Percentiles rank a stretch among this genome's conserved stretches.
Conservation (phyloP, 2,888 invertebrate genomes). For the Ctena decussata region DNA sequence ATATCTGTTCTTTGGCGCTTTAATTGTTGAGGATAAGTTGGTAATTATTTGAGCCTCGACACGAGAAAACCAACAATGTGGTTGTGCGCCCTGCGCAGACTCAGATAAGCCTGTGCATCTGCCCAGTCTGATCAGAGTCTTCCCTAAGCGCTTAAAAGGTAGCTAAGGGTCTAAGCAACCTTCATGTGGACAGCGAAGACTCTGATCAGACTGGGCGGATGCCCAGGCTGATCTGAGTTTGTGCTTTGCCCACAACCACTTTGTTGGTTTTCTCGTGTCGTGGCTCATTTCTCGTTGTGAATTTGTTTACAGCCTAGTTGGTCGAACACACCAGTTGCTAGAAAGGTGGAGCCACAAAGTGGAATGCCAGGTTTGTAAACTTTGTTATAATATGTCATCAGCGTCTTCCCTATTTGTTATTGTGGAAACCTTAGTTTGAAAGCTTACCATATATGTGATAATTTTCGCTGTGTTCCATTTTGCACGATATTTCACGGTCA, state of each 20-base stretch:
- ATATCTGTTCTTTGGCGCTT: no score
- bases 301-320: neutral
- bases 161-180: neutral
- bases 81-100: no score
- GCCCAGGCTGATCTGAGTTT: no score
- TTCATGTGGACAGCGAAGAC: no score
- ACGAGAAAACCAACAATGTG: no score
- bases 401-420: neutral
- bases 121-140: neutral
- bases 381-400: neutral
- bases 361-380: conserved; percentile 28
- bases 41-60: no score
- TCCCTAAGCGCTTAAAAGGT: neutral
- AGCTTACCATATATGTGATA: neutral
- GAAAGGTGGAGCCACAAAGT: conserved; percentile 8
- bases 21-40: no score
- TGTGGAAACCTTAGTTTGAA: neutral
- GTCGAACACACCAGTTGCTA: neutral
- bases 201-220: no score
- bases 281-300: neutral
- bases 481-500: neutral
- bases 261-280: no score
- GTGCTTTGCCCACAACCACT: no score
- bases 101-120: no score
- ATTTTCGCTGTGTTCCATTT: neutral